Evolutionary conservation across 2,888 invertebrate genomes (phyloP), one percentile per base, ranked within the genome.

Genomic region (Parapristionchus giblindavisi): DNA sequence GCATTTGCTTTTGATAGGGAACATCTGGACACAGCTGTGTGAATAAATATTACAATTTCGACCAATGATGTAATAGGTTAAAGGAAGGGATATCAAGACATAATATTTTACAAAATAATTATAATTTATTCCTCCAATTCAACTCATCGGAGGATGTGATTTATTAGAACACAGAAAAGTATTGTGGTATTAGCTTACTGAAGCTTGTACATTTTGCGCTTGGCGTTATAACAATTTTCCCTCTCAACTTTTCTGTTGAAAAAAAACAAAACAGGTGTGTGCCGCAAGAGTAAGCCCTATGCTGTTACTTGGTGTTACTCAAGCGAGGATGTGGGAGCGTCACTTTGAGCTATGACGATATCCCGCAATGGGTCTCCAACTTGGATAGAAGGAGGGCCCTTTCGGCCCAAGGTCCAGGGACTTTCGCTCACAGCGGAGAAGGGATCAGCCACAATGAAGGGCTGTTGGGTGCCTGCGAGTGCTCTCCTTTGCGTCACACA

Each of bases 381-480:
- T 76, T 75, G 77, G 73, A 24, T 36, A 29, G 79, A 76, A 77
- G 82, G 78, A 78, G 77, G 80, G 76, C 80, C 78, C 77, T 82
- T 81, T 82, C 82, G 77, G 79, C 79, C 81, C 51, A 75, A 34
- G 79, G 82, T 82, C 82, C 82, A 82, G 82, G 82, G 82, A 82
- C 82, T 81, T 82, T 82, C 82, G 82, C 82, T 81, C 82, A 82
- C 82, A 82, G 78, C 66, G 65, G 58, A n/a, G 52, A 24, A 36
- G 29, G 4, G 52, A n/a, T 72, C 82, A 78, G 73, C 65, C 78
- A 79, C 82, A 63, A n/a, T n/a, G n/a, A n/a, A 65, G 78, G 77
- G 72, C 77, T 78, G 82, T 78, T 80, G 79, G 54, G 82, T 81
- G 29, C 40, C 79, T 82, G 82, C 82, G 82, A 82, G 81, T 82